phyloP scores from a whole-genome alignment of 2,888 invertebrate species.

The Melangyna quadrimaculata region DNA sequence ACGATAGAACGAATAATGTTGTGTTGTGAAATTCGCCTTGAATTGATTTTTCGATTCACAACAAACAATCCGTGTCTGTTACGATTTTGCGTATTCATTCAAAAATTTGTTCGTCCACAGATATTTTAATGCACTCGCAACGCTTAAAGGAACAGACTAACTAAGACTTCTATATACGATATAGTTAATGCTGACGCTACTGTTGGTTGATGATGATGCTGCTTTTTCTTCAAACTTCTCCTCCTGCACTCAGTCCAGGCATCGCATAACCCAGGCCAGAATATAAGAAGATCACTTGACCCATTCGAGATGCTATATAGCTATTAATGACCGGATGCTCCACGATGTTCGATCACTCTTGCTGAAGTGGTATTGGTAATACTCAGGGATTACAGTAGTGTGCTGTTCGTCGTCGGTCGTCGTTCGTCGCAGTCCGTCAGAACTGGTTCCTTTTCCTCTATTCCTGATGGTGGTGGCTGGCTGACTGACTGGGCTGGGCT shows the following conservation, averaged over 20 bases:
- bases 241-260: background rate
- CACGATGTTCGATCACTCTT: conserved; percentile 64
- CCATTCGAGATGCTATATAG: conserved; percentile 36
- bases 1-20: too few species aligned
- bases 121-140: conserved; percentile 63
- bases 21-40: conserved; percentile 26
- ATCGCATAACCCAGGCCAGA: conserved; percentile 17
- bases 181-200: conserved; percentile 40
- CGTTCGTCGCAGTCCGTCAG: background rate
- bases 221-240: background rate
- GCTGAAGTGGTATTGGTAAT: conserved; percentile 35
- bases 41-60: background rate
- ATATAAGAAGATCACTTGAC: conserved; percentile 46
- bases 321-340: conserved; percentile 72
- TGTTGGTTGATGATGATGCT: conserved; percentile 41
- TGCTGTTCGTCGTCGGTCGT: conserved; percentile 6
- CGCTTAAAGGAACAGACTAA: conserved; percentile 45
- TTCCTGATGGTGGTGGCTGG: conserved; percentile 16
- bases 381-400: conserved; percentile 35
- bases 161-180: too few species aligned
- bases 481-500: conserved; percentile 1
- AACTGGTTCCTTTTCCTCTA: conserved; percentile 57
- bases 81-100: conserved; percentile 68
- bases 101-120: conserved; percentile 54
- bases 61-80: background rate